These are phyloP conservation scores for Nomada ferruginata DNA, from an alignment of 2,888 invertebrate genomes.

Conservation along the genomic window DNA sequence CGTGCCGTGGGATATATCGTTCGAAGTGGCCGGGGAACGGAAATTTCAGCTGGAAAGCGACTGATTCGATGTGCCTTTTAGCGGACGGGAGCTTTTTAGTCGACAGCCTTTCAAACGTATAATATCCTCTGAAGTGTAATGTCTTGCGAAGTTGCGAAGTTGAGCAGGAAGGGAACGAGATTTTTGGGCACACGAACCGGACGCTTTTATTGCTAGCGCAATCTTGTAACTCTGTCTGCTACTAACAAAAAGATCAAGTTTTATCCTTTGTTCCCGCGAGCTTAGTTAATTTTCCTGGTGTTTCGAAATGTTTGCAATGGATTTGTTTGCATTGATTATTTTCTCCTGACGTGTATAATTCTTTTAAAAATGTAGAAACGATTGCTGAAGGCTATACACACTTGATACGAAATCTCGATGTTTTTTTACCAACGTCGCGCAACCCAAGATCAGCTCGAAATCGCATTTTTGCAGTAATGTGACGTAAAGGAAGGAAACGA, in stretches of 20 bases:
- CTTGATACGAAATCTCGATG: too few species aligned
- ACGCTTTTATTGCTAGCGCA: neutral
- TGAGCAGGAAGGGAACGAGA: neutral
- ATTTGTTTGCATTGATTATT: too few species aligned
- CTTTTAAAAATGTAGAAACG: too few species aligned
- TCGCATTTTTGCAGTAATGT: neutral
- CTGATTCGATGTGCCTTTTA: constrained; percentile 28
- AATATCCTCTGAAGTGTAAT: constrained; percentile 28
- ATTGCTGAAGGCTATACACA: too few species aligned
- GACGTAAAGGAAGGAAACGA: neutral
- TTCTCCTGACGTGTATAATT: too few species aligned
- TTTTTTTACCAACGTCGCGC: neutral
- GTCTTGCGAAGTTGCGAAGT: constrained; percentile 13
- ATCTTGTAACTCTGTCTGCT: neutral
- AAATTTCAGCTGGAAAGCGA: constrained; percentile 23
- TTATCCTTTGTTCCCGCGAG: too few species aligned
- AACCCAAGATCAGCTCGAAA: neutral
- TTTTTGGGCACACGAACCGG: neutral
- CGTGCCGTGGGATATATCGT: neutral
- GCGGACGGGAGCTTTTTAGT: constrained; percentile 18
- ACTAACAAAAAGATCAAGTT: too few species aligned
- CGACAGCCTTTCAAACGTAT: constrained; percentile 22
- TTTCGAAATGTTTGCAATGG: too few species aligned
- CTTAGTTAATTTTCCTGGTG: too few species aligned
- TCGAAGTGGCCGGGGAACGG: constrained; percentile 8